Evolutionary conservation across 2,113 vertebrate species (phyloP).

Genomic region (Pagrus major): DNA sequence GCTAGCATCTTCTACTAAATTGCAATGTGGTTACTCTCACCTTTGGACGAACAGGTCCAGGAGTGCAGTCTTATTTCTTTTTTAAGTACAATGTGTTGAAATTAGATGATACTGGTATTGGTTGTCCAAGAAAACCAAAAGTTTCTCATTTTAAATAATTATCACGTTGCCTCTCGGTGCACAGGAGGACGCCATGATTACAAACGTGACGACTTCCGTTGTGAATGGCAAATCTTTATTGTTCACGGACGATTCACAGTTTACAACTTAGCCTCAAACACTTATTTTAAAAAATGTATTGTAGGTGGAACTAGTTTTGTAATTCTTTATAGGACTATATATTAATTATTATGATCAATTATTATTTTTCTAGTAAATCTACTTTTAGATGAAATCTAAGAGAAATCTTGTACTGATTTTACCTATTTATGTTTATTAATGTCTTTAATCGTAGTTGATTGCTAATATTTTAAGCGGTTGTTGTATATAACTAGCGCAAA

Average conservation of each 20-base stretch:
- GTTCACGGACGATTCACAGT: not conserved
- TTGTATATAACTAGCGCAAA: no score
- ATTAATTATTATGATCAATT: not conserved
- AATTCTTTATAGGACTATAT: no score
- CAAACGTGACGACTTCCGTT: slow-evolving; percentile 53
- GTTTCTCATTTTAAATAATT: slow-evolving; percentile 55
- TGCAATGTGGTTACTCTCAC: slow-evolving; percentile 37
- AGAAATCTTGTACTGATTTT: not conserved
- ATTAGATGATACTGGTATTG: not conserved
- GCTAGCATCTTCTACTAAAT: slow-evolving; percentile 5
- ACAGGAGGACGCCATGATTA: slow-evolving; percentile 71
- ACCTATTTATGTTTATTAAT: not conserved
- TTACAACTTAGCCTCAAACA: not conserved
- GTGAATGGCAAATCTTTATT: not conserved
- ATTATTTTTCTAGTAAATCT: not conserved
- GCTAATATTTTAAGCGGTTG: not conserved
- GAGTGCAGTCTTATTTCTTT: not conserved
- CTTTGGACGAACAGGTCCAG: slow-evolving; percentile 12
- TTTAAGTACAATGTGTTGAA: not conserved
- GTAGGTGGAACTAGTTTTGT: fast-evolving
- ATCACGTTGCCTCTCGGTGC: slow-evolving; percentile 70
- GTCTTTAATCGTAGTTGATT: not conserved
- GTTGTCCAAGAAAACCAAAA: slow-evolving; percentile 19
- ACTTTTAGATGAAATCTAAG: not conserved
- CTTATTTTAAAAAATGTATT: not conserved